Evolutionary conservation across 2,888 invertebrate species (phyloP), one percentile per base, ranked within the genome.

Genomic region (Catocala sponsa): DNA sequence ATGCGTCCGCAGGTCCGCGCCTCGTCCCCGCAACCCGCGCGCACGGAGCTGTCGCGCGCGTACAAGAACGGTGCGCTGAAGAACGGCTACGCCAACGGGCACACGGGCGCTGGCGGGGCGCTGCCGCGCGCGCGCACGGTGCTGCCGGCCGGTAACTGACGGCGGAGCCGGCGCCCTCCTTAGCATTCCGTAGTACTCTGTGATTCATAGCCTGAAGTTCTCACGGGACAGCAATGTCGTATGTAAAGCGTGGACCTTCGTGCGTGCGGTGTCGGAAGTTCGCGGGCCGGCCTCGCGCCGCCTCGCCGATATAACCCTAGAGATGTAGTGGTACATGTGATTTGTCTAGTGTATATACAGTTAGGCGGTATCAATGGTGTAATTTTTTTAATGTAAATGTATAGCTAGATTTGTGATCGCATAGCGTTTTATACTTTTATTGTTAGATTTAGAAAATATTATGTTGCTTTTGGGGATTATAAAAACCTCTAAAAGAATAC

Each of bases 341-440:
- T 92, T 90, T 88, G 87, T 89, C 86, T 91, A 91, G 89, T 94
- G 92, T 94, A 92, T 85, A 93, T 91, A 92, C 72, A 79, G 83
- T 88, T 89, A 90, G 85, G 85, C 75, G 92, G 88, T 91, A 85
- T 89, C 83, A 81, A 89, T 79, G 92, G 91, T 93, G 94, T 93
- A 93, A 78, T 91, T 93, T 91, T 92, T 88, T 87, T 91, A 89
- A 84, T 90, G 86, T 86, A 81, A 88, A 87, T 83, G 73, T 87
- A 84, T 88, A 86, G 90, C 85, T 92, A 90, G 89, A 85, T 88
- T 90, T 90, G 92, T 91, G 92, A 92, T 92, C 90, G 92, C 92
- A 86, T 91, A 91, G 91, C 91, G 92, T 91, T 91, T 91, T 90
- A 77, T 77, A 77, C 86, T 91, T 91, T 89, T 86, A 84, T 86